A percentile compares a stretch with the other conserved stretches of the same genome.
Evolutionary conservation across 2,888 invertebrate species (phyloP).

Genomic region (Tupiocoris notatus): DNA sequence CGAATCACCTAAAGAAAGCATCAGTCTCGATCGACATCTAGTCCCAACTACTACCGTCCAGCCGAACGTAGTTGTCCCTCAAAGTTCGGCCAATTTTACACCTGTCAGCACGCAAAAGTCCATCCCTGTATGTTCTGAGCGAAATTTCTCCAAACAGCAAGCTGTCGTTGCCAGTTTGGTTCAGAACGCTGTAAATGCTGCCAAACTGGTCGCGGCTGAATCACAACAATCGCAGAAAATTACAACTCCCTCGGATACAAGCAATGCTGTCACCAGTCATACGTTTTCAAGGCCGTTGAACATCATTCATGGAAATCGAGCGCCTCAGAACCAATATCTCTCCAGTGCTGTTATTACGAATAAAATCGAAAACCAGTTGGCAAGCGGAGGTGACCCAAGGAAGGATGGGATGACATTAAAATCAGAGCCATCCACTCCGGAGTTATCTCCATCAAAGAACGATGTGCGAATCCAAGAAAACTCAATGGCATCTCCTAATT

Average conservation of each 20-base stretch:
- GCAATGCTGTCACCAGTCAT: conserved; percentile 5
- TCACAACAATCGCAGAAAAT: conserved; percentile 39
- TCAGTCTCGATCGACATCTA: conserved; percentile 26
- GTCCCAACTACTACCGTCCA: conserved; percentile 36
- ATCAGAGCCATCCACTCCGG: conserved; percentile 18
- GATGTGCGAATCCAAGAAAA: conserved; percentile 17
- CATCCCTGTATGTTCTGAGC: conserved; percentile 53
- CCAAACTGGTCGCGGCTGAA: conserved; percentile 43
- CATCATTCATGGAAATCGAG: conserved; percentile 16
- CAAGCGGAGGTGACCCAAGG: background rate
- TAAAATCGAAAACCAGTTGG: conserved; percentile 35
- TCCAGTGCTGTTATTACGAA: conserved; percentile 30
- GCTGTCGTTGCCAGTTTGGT: conserved; percentile 49
- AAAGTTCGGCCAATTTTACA: conserved; percentile 44
- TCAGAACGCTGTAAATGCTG: conserved; percentile 49
- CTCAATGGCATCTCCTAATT: background rate
- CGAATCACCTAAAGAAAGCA: conserved; percentile 22
- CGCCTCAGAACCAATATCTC: conserved; percentile 35
- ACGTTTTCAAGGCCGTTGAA: conserved; percentile 31
- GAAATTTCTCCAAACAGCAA: conserved; percentile 47
- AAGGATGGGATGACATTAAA: conserved; percentile 36
- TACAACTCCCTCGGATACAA: conserved; percentile 1
- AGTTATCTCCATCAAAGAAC: conserved; percentile 10
- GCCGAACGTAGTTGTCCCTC: conserved; percentile 45
- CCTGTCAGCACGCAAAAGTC: conserved; percentile 46